Evolutionary conservation across 2,113 vertebrate genomes (phyloP), one percentile per base, ranked within the genome.

Genomic region (Cromileptes altivelis): DNA sequence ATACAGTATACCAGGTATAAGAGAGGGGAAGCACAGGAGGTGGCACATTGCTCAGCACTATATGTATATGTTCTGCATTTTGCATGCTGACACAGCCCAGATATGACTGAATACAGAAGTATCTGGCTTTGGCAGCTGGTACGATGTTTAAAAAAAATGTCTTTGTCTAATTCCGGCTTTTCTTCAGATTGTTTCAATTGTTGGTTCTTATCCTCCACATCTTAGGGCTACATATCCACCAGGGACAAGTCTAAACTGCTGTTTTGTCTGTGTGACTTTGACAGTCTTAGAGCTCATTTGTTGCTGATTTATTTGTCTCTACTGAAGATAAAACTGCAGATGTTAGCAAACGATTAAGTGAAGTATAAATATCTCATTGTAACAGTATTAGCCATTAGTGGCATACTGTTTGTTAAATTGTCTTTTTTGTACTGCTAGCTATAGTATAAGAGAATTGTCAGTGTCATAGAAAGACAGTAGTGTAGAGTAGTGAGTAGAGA

Each of bases 221-320:
- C 47, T 56, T 30, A 40, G 18, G 6, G n/a, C 53, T 67, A 3
- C 4, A 13, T 71, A 61, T 77, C 13, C 78, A 78, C 40, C 62
- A 50, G 37, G 27, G 67, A 61, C 65, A 25, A 30, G 6, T 61
- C 18, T 64, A 19, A 30, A 73, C 61, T 72, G 47, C 14, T 42
- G 15, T 50, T 74, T 79, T 45, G 14, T 80, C 42, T 64, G 25
- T 40, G 3, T n/a, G 58, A 71, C 52, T 60, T 18, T 81, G 53
- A 76, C 53, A 67, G 37, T 13, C 65, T 81, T 3, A 69, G 8
- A 47, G 19, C 53, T 63, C 37, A 15, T 68, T 55, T 65, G 30
- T 18, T 37, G 42, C 56, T 60, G 30, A 23, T 58, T 60, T 47
- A 40, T 75, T 79, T 71, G n/a, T 70, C 25, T 62, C 3, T n/a